Percentiles rank a stretch among this genome's conserved stretches.
Conservation (phyloP, 2,797 vertebrate species). For the Cynopterus sphinx region DNA sequence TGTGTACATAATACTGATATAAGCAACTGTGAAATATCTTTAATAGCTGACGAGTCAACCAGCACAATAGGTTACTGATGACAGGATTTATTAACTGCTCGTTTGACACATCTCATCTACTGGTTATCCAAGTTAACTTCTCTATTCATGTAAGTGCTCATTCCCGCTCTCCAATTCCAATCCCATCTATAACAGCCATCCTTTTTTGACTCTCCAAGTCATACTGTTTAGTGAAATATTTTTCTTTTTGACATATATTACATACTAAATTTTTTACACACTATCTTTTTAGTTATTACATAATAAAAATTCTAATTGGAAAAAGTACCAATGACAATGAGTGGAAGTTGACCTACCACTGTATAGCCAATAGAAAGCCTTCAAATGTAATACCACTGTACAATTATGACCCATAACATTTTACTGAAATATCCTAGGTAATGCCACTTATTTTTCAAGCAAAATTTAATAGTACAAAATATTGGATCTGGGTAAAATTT, state of each 20-base stretch:
- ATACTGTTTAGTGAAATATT: neutral
- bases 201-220: neutral
- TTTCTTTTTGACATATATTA: neutral
- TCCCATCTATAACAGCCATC: neutral
- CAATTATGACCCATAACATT: neutral
- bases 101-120: neutral
- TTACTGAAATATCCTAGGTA: neutral
- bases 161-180: neutral
- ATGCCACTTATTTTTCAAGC: slow-evolving; percentile 2
- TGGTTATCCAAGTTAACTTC: neutral
- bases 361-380: neutral
- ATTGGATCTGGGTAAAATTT: neutral
- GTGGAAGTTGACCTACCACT: neutral
- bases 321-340: neutral
- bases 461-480: slow-evolving; percentile 19
- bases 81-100: neutral
- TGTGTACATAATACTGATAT: neutral
- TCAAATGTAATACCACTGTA: neutral
- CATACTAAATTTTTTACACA: neutral
- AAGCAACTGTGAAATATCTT: neutral
- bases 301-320: neutral
- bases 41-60: neutral
- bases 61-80: neutral
- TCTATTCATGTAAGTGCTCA: neutral
- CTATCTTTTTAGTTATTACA: neutral